Evolutionary conservation across 2,113 vertebrate species (phyloP).

Genomic region (Motacilla alba): DNA sequence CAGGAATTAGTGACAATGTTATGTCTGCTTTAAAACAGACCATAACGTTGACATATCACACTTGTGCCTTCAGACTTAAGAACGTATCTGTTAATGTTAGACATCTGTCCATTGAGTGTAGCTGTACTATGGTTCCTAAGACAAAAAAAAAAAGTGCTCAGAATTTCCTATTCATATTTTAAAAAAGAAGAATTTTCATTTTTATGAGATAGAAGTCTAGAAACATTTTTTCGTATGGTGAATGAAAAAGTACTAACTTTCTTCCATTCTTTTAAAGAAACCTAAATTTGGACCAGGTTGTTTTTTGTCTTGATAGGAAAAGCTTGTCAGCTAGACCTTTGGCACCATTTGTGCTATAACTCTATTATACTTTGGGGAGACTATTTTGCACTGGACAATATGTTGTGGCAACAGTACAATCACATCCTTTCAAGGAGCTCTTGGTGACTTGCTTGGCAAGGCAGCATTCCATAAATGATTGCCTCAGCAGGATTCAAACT

Average conservation of each 20-base stretch:
- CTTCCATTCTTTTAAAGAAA: background rate
- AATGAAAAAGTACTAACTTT: background rate
- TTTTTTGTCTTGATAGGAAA: background rate
- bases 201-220: background rate
- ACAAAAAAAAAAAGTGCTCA: background rate
- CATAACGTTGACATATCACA: background rate
- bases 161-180: background rate
- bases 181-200: background rate
- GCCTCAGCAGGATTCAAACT: background rate
- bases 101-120: background rate
- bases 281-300: background rate
- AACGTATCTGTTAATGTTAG: background rate
- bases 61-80: background rate
- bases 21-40: background rate
- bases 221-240: background rate
- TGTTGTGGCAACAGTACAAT: background rate
- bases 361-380: background rate
- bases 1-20: background rate
- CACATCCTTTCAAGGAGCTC: background rate
- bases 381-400: background rate
- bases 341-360: background rate
- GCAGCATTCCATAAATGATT: background rate
- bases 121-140: background rate
- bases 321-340: background rate
- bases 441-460: background rate